These are phyloP conservation scores for Brachionus asplanchnoidis DNA, from an alignment of 1,140 invertebrate genomes.

Conservation along the genomic window DNA sequence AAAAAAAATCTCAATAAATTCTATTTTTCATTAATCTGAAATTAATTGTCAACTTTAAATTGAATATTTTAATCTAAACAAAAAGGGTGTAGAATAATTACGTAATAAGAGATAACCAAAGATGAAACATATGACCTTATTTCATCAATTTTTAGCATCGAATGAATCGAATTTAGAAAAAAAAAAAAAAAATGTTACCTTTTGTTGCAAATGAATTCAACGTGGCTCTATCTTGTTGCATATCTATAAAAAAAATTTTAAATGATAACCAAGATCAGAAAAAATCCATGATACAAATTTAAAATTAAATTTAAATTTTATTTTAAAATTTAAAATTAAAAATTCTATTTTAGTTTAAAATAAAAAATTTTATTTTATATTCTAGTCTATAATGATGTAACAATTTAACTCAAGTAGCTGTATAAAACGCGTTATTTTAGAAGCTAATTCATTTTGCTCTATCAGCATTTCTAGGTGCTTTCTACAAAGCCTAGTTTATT, in stretches of 20 bases:
- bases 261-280: background rate
- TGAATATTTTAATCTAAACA: background rate
- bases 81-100: background rate
- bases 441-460: background rate
- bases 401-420: background rate
- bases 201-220: conserved; percentile 16
- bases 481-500: background rate
- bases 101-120: background rate
- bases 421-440: background rate
- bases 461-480: background rate
- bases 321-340: background rate
- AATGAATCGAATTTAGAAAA: conserved; percentile 14
- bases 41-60: too few relatives aligned
- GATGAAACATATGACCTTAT: background rate
- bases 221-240: background rate
- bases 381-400: background rate
- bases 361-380: background rate
- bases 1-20: too few relatives aligned
- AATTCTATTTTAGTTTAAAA: background rate
- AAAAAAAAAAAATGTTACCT: background rate
- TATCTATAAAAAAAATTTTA: background rate
- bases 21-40: too few relatives aligned
- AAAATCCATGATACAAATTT: background rate
- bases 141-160: background rate
- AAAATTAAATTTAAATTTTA: background rate